Evolutionary conservation across 2,888 invertebrate genomes (phyloP).

Genomic region (Zygothrica quintamaculata): DNA sequence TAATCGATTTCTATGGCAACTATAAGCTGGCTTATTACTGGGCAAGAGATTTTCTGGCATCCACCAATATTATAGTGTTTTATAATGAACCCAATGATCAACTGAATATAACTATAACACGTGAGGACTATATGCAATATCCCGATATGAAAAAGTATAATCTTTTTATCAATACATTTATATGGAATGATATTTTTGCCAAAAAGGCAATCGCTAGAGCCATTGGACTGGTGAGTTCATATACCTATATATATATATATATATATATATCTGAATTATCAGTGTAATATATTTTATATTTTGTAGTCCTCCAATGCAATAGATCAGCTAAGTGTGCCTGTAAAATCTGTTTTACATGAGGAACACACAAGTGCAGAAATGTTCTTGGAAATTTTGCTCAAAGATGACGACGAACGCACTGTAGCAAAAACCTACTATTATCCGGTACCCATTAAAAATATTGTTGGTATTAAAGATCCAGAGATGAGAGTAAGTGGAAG

Average conservation of each 20-base stretch:
- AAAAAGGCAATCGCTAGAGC: conserved; percentile 63
- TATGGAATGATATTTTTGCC: conserved; percentile 86
- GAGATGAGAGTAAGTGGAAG: conserved; percentile 85
- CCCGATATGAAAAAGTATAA: conserved; percentile 85
- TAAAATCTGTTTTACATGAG: conserved; percentile 52
- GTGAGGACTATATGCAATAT: conserved; percentile 86
- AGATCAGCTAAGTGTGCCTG: conserved; percentile 59
- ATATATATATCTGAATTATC: not conserved
- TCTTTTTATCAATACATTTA: conserved; percentile 86
- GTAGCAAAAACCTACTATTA: conserved; percentile 89
- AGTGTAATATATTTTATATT: too few species aligned
- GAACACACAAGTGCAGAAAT: conserved; percentile 53
- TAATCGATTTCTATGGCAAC: conserved; percentile 88
- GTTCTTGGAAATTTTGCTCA: conserved; percentile 83
- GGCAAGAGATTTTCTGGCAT: conserved; percentile 92
- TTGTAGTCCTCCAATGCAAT: conserved; percentile 73
- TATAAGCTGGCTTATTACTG: conserved; percentile 90
- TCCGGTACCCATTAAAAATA: conserved; percentile 86
- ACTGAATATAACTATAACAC: conserved; percentile 87
- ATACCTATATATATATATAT: not conserved
- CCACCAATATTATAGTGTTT: conserved; percentile 88
- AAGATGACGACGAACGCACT: conserved; percentile 60
- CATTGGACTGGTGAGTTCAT: conserved; percentile 65
- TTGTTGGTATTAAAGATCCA: conserved; percentile 86
- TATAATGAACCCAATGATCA: conserved; percentile 84